Evolutionary conservation across 1,140 invertebrate genomes (phyloP), one percentile per base, ranked within the genome.

Genomic region (Kradibia gibbosae): DNA sequence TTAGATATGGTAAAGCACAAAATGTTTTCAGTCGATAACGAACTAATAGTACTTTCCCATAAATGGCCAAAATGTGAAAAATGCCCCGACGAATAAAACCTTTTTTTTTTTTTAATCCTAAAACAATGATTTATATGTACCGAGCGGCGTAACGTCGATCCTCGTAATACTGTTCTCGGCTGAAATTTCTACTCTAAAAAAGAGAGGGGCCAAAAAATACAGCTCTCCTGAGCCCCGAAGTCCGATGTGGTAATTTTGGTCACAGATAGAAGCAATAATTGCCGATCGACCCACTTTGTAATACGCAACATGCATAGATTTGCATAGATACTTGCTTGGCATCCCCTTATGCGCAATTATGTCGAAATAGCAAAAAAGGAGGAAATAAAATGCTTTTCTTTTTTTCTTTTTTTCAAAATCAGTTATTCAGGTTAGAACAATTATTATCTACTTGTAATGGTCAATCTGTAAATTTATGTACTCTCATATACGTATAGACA

Each of bases 201-300:
- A n/a, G 22, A n/a, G 3, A 5, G 20, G 50, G n/a, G n/a, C n/a
- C n/a, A 67, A 39, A 62, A 67, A 67, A 39, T 67, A 39, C 62
- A 22, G 11, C 17, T 39, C 62, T 67, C 62, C 34, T 7, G 62
- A 67, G 62, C 39, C 62, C 17, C 11, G 62, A 36, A 39, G 39
- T 67, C 17, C 34, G 34, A 67, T 67, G 34, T 36, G 62, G 22
- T 67, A 67, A 67, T 67, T 67, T 67, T 67, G 5, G 34, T 3
- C 62, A 34, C 15, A 34, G 62, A 67, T 67, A 67, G 62, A 3
- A 39, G 62, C 62, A 39, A 67, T 67, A 67, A 67, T 67, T 67
- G 62, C 34, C 62, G 62, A 67, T 67, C 36, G 34, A n/a, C 1
- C 20, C 22, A 39, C 36, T 39, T 34, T 15, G 28, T 3, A 10